A percentile compares a stretch with the other conserved stretches of the same genome.
Evolutionary conservation across 2,888 invertebrate species (phyloP).

Genomic region (Macroteleia sp.): DNA sequence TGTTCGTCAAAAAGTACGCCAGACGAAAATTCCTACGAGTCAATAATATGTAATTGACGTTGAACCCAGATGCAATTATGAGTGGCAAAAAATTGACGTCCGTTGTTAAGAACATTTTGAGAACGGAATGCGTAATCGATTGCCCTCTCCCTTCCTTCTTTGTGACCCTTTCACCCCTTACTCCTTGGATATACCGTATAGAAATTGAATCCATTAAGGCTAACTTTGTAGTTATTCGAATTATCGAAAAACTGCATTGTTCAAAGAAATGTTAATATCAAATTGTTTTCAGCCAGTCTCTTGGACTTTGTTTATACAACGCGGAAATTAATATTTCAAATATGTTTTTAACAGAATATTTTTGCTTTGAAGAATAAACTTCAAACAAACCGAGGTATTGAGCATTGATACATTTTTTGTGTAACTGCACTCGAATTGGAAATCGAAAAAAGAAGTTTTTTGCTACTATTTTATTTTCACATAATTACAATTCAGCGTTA

Average conservation of each 20-base stretch:
- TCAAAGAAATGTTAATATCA: constrained; percentile 25
- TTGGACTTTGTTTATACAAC: no score
- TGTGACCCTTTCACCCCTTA: constrained; percentile 15
- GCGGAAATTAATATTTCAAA: no score
- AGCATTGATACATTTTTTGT: no score
- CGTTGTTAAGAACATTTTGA: constrained; percentile 45
- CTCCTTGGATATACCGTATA: constrained; percentile 28
- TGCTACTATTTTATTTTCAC: no score
- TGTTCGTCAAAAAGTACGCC: constrained; percentile 37
- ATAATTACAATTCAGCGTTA: no score
- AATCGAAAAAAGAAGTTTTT: no score
- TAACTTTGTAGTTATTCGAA: constrained; percentile 4
- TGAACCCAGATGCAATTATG: constrained; percentile 25
- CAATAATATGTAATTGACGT: constrained; percentile 49
- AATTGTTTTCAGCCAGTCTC: no score
- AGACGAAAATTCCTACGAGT: constrained; percentile 38
- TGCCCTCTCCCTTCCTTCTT: neutral
- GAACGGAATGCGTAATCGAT: constrained; percentile 46
- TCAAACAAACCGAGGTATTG: no score
- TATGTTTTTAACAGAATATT: no score
- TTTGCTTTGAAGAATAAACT: no score
- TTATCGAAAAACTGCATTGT: constrained; percentile 8
- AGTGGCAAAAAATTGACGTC: constrained; percentile 29
- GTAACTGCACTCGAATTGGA: no score
- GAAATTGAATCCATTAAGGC: constrained; percentile 35